Evolutionary conservation across 2,888 invertebrate genomes (phyloP), one percentile per base, ranked within the genome.

Genomic region (Drosophila vallismaia): DNA sequence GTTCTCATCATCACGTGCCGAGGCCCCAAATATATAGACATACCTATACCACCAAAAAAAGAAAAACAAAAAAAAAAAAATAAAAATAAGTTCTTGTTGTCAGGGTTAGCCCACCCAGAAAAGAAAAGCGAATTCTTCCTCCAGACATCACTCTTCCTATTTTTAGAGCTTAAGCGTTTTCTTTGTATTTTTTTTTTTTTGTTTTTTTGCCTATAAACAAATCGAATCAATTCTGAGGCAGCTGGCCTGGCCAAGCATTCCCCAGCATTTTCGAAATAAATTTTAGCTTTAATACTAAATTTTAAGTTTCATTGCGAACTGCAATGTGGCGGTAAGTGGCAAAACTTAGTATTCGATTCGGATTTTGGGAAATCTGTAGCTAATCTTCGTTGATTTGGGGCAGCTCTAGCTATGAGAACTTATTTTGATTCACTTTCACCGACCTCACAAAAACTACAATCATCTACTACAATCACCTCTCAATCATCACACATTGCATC

Each of bases 251-350:
- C 64, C 67, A 38, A 50, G 50, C 42, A 24, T 19, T 42, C 14
- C 62, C 48, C 6, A 12, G 26, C 19, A 19, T 55, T 12, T 14
- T 40, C 10, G 31, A 52, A 45, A 53, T 53, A 63, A 7, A 45
- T 29, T 42, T 24, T 71, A 60, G 24, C 46, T 33, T 62, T 54
- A 51, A 64, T 51, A 40, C 36, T 67, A 67, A 53, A 57, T 36
- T 77, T 68, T 82, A 82, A 86, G 79, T 73, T 86, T 78, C 87
- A 85, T 85, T 82, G 87, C 82, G 82, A 82, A 82, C 69, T 87
- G 87, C 79, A 87, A 68, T 82, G 87, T 81, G 85, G 85, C 82
- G 82, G 82, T 82, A 82, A 82, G 82, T 82, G 87, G 78, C 87
- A 81, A 81, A 79, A 55, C 48, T 59, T 55, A 53, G 54, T 63